phyloP scores from a whole-genome alignment of 2,888 invertebrate species.

The Aphelenchoides bicaudatus region DNA sequence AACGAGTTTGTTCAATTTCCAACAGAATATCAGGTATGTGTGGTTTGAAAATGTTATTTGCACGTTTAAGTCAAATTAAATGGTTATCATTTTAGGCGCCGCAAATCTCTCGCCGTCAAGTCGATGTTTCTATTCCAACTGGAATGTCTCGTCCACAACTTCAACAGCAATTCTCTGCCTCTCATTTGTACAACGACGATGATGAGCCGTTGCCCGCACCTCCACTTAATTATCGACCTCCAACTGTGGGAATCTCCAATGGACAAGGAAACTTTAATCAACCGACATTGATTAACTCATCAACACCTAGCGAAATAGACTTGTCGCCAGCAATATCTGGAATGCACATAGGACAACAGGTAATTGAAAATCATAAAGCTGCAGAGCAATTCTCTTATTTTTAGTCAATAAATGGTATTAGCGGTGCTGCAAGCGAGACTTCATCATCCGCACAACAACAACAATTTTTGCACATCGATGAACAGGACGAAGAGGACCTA shows the following conservation, averaged over 20 bases:
- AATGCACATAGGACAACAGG: background rate
- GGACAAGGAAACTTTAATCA: background rate
- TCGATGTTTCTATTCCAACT: conserved; percentile 22
- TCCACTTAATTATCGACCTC: conserved; percentile 31
- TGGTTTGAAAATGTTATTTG: conserved; percentile 11
- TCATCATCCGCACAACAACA: too few species aligned
- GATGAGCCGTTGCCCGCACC: conserved; percentile 50
- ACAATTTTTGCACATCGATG: too few species aligned
- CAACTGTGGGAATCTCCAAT: conserved; percentile 11
- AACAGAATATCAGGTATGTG: conserved; percentile 31
- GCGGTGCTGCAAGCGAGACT: too few species aligned
- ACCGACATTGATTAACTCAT: conserved; percentile 1
- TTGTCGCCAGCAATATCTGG: background rate
- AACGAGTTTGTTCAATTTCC: conserved; percentile 35
- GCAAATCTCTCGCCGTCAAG: conserved; percentile 16
- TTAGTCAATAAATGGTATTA: too few species aligned
- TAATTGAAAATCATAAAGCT: background rate
- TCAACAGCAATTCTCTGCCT: conserved; percentile 6
- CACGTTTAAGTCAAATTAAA: background rate
- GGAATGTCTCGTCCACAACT: conserved; percentile 33
- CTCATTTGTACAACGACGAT: conserved; percentile 2
- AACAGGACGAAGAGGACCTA: too few species aligned
- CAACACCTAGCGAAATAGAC: background rate
- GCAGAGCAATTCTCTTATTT: too few species aligned
- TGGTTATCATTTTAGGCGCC: conserved; percentile 23